Evolutionary conservation across 2,113 vertebrate species (phyloP).

Genomic region (Tragelaphus buxtoni): DNA sequence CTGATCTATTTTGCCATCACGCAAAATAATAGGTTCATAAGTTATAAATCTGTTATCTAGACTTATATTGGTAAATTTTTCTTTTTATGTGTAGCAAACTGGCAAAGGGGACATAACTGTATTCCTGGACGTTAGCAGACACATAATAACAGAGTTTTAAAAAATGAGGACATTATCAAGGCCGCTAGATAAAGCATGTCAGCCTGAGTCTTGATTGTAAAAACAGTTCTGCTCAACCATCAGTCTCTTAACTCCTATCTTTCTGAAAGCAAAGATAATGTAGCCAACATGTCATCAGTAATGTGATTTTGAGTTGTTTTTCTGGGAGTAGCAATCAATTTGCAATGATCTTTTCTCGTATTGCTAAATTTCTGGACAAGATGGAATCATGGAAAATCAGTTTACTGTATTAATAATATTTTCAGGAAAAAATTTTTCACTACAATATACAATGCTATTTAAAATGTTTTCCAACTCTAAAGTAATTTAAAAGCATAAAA

Average conservation of each 20-base stretch:
- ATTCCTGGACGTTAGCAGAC: background rate
- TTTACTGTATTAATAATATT: slow-evolving; percentile 31
- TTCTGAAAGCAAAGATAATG: slow-evolving; percentile 27
- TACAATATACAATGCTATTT: background rate
- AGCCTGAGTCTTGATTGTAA: slow-evolving; percentile 34
- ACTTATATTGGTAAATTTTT: background rate
- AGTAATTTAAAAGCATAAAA: slow-evolving; percentile 15
- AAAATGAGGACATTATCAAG: slow-evolving; percentile 42
- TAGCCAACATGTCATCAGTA: slow-evolving; percentile 5
- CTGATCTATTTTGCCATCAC: slow-evolving; percentile 35
- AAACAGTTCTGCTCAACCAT: slow-evolving; percentile 19
- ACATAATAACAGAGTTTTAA: slow-evolving; percentile 23
- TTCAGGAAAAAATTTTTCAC: background rate
- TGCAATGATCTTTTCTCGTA: background rate
- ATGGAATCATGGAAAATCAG: background rate
- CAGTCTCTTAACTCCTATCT: background rate
- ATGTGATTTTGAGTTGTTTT: background rate
- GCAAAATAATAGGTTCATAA: slow-evolving; percentile 38
- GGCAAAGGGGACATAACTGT: background rate
- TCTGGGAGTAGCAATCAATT: background rate
- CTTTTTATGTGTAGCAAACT: slow-evolving; percentile 16
- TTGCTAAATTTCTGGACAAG: slow-evolving; percentile 17
- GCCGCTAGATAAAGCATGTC: slow-evolving; percentile 33
- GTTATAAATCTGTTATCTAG: slow-evolving; percentile 29
- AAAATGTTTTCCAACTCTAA: background rate